These are phyloP conservation scores for Eufriesea mexicana DNA, from an alignment of 1,140 invertebrate species.

Conservation along the genomic window DNA sequence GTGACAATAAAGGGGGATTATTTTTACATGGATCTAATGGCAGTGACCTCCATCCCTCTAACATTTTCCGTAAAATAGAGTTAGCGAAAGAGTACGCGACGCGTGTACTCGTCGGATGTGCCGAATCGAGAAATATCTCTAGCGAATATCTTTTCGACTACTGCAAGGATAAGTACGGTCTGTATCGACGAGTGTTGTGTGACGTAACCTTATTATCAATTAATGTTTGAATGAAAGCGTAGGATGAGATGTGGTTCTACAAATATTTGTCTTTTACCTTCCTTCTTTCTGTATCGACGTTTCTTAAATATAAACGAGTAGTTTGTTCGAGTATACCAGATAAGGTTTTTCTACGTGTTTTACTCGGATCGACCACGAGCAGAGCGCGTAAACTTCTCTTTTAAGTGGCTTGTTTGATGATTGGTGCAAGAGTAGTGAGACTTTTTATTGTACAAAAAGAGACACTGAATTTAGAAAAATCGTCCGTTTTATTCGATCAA, in stretches of 20 bases:
- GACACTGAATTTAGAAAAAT: slow-evolving; percentile 11
- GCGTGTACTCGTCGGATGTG: not conserved
- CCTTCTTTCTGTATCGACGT: not conserved
- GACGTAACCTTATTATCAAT: not conserved
- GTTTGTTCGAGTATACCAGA: slow-evolving; percentile 9
- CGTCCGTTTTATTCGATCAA: slow-evolving; percentile 27
- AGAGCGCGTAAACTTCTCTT: slow-evolving; percentile 5
- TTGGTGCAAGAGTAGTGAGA: slow-evolving; percentile 37
- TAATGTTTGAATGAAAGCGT: not conserved
- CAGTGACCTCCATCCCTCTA: not conserved
- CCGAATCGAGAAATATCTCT: not conserved
- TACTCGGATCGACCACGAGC: slow-evolving; percentile 8
- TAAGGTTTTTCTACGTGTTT: slow-evolving; percentile 14
- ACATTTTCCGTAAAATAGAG: not conserved
- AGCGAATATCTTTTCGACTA: not conserved
- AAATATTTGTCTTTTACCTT: not conserved
- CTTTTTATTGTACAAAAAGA: slow-evolving; percentile 24
- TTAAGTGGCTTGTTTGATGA: slow-evolving; percentile 8
- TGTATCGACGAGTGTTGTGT: not conserved
- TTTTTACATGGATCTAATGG: slow-evolving; percentile 20
- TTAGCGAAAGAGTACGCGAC: not conserved
- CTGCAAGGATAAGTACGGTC: not conserved
- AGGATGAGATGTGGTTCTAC: not conserved
- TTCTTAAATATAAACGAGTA: slow-evolving; percentile 19
- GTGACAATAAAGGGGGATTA: slow-evolving; percentile 52